Evolutionary conservation across 2,888 invertebrate genomes (phyloP).

Genomic region (Brachyptera putata): DNA sequence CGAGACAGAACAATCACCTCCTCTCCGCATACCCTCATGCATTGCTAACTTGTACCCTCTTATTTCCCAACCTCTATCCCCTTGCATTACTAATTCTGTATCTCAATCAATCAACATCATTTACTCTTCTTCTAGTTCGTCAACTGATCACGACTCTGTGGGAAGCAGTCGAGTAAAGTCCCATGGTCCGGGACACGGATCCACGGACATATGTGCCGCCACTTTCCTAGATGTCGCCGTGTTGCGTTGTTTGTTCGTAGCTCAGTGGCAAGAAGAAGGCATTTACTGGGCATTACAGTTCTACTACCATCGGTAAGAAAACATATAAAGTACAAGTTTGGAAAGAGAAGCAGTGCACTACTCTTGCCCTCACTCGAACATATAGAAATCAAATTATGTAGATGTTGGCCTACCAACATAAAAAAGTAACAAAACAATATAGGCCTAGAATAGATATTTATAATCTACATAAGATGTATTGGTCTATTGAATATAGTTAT

Average conservation of each 20-base stretch:
- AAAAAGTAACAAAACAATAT: too few species aligned
- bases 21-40: too few species aligned
- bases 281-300: constrained; percentile 95
- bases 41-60: too few species aligned
- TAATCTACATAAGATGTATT: too few species aligned
- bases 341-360: not conserved
- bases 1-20: too few species aligned
- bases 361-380: not conserved
- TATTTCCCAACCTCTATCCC: too few species aligned
- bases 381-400: not conserved
- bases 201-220: constrained; percentile 69
- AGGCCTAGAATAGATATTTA: too few species aligned
- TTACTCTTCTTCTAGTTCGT: too few species aligned
- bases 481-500: too few species aligned
- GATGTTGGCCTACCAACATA: too few species aligned
- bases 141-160: constrained; percentile 74
- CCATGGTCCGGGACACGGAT: constrained; percentile 6
- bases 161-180: constrained; percentile 51
- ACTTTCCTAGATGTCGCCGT: constrained; percentile 97
- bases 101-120: too few species aligned
- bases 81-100: too few species aligned
- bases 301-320: constrained; percentile 72
- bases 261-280: constrained; percentile 98
- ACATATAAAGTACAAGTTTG: not conserved
- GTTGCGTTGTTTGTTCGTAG: constrained; percentile 88